phyloP scores from a whole-genome alignment of 2,888 invertebrate genomes.

The Achlya flavicornis region DNA sequence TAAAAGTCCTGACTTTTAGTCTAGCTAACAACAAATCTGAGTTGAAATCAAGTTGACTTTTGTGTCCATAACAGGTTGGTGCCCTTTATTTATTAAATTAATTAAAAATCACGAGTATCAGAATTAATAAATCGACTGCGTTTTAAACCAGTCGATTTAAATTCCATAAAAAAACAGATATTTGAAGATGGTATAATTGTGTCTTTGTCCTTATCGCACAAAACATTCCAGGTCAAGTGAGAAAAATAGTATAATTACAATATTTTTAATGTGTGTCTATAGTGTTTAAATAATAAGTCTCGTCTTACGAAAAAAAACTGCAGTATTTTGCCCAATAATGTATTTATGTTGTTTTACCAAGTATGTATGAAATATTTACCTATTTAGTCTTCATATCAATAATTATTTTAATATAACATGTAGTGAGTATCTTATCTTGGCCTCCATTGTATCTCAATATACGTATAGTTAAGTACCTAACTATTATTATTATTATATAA shows the following conservation, averaged over 20 bases:
- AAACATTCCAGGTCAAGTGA: constrained; percentile 49
- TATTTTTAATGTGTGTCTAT: not conserved
- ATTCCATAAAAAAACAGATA: not conserved
- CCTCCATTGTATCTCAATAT: constrained; percentile 33
- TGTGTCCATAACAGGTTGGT: too few relatives aligned
- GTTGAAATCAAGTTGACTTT: too few relatives aligned
- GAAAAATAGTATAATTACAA: constrained; percentile 18
- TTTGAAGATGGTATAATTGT: not conserved
- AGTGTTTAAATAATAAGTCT: not conserved
- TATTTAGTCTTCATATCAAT: constrained; percentile 1
- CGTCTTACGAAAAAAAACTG: not conserved
- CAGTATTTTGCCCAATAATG: not conserved
- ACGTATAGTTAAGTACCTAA: constrained; percentile 29
- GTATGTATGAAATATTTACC: not conserved
- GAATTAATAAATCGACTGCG: too few relatives aligned
- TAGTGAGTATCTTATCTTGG: constrained; percentile 36
- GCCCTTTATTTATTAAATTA: too few relatives aligned
- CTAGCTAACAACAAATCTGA: too few relatives aligned
- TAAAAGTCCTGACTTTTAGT: too few relatives aligned
- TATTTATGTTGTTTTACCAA: not conserved
- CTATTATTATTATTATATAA: constrained; percentile 17
- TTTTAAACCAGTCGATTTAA: too few relatives aligned
- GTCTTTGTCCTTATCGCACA: constrained; percentile 38
- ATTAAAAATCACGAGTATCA: too few relatives aligned
- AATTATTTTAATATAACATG: constrained; percentile 23